Conservation (phyloP, 2,113 vertebrate genomes). For the Agelaius phoeniceus region DNA sequence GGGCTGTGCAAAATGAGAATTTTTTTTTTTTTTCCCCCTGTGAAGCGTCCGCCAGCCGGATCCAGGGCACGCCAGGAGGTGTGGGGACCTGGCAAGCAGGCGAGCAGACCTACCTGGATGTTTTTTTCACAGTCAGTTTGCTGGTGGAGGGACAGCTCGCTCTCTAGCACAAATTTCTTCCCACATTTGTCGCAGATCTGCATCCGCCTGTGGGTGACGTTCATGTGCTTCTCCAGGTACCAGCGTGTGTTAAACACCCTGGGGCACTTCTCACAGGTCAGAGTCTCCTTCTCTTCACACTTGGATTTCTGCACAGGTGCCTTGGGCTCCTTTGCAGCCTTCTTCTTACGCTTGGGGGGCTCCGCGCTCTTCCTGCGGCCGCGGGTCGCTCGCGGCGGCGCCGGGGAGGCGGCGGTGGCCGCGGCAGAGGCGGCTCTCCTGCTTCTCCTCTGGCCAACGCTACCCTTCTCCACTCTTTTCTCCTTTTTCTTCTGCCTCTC, state of each 20-base stretch:
- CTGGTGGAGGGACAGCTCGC: conserved; percentile 97
- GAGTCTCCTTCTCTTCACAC: conserved; percentile 92
- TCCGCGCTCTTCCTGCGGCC: conserved; percentile 85
- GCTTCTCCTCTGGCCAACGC: conserved; percentile 78
- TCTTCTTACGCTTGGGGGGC: conserved; percentile 83
- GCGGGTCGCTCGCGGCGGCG: conserved; percentile 84
- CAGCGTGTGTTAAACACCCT: conserved; percentile 98
- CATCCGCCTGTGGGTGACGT: conserved; percentile 97
- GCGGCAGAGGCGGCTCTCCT: conserved; percentile 72
- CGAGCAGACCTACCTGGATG: conserved; percentile 90
- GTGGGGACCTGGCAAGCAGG: conserved; percentile 53
- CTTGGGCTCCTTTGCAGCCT: conserved; percentile 79
- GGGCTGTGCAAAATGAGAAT: not conserved
- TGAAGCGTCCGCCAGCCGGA: conserved; percentile 10
- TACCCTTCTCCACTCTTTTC: conserved; percentile 72
- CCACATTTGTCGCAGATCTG: conserved; percentile 99
- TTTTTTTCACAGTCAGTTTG: conserved; percentile 99
- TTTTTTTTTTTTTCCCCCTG: conserved; percentile 22
- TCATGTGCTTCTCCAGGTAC: conserved; percentile 99
- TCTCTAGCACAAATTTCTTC: conserved; percentile 98
- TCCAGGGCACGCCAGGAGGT: conserved; percentile 49
- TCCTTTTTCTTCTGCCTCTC: conserved; percentile 85
- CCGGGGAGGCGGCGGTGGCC: conserved; percentile 66
- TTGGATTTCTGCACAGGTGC: conserved; percentile 80
- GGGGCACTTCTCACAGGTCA: conserved; percentile 97